A percentile compares a stretch with the other conserved stretches of the same genome.
These are phyloP conservation scores for Tetramorium parvispinum DNA, from an alignment of 1,140 invertebrate species.

Conservation along the genomic window DNA sequence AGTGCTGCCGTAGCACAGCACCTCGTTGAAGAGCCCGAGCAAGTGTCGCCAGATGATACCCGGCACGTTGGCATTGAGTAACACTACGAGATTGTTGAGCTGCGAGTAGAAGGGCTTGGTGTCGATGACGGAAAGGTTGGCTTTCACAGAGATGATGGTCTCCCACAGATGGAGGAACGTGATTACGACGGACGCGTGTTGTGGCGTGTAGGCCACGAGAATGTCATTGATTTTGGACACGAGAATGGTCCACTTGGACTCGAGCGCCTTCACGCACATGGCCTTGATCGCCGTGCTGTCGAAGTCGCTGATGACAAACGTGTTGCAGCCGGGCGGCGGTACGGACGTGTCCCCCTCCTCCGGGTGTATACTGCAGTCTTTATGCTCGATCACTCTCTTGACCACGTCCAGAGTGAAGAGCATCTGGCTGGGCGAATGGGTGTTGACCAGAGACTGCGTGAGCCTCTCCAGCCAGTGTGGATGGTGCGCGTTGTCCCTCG, in stretches of 20 bases:
- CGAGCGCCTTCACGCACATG: slow-evolving; percentile 93
- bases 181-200: slow-evolving; percentile 87
- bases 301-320: slow-evolving; percentile 90
- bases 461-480: slow-evolving; percentile 89
- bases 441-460: slow-evolving; percentile 83
- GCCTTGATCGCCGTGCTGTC: slow-evolving; percentile 94
- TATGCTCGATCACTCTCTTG: slow-evolving; percentile 94
- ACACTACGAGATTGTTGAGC: slow-evolving; percentile 91
- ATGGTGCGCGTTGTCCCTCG: slow-evolving; percentile 92
- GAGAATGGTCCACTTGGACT: slow-evolving; percentile 92
- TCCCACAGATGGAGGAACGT: slow-evolving; percentile 95
- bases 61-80: slow-evolving; percentile 91
- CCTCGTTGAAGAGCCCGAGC: slow-evolving; percentile 94
- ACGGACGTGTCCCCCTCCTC: slow-evolving; percentile 87
- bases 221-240: slow-evolving; percentile 88
- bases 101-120: slow-evolving; percentile 95
- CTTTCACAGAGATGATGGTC: slow-evolving; percentile 95
- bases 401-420: slow-evolving; percentile 94
- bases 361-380: slow-evolving; percentile 93
- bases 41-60: slow-evolving; percentile 94
- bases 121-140: slow-evolving; percentile 94
- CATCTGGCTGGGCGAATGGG: slow-evolving; percentile 86
- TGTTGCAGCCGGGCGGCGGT: slow-evolving; percentile 86
- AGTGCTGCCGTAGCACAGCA: slow-evolving; percentile 95
- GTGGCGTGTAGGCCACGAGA: slow-evolving; percentile 83